Conservation (phyloP, 2,888 invertebrate species). For the Nymphalis c-album region DNA sequence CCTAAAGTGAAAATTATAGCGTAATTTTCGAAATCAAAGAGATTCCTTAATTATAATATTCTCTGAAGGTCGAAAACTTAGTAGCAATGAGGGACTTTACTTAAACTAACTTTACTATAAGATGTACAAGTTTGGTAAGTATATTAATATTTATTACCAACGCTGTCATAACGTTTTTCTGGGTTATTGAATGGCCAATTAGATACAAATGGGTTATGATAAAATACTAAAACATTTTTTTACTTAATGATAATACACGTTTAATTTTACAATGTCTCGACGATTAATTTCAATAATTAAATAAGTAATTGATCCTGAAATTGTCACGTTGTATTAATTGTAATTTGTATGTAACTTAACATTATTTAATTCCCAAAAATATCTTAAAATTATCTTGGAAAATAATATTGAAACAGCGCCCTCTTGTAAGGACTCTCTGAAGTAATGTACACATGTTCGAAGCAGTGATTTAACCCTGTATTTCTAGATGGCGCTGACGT, state of each 20-base stretch:
- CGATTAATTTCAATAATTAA: too few species aligned
- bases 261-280: too few species aligned
- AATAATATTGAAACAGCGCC: conserved; percentile 4
- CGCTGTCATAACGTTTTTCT: not conserved
- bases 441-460: not conserved
- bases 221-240: too few species aligned
- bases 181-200: not conserved
- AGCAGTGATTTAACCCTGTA: conserved; percentile 6
- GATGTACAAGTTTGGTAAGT: not conserved
- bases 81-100: not conserved
- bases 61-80: conserved; percentile 8
- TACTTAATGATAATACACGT: too few species aligned
- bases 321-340: too few species aligned
- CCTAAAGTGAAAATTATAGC: conserved; percentile 12
- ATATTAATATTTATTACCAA: not conserved
- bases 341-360: too few species aligned
- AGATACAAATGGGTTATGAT: too few species aligned
- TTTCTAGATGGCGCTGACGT: conserved; percentile 44
- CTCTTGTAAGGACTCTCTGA: conserved; percentile 3
- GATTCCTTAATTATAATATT: conserved; percentile 17
- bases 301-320: too few species aligned
- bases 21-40: conserved; percentile 22
- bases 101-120: not conserved
- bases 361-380: too few species aligned
- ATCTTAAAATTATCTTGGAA: too few species aligned